Evolutionary conservation across 2,888 invertebrate species (phyloP).

Genomic region (Plagiodera versicolora): DNA sequence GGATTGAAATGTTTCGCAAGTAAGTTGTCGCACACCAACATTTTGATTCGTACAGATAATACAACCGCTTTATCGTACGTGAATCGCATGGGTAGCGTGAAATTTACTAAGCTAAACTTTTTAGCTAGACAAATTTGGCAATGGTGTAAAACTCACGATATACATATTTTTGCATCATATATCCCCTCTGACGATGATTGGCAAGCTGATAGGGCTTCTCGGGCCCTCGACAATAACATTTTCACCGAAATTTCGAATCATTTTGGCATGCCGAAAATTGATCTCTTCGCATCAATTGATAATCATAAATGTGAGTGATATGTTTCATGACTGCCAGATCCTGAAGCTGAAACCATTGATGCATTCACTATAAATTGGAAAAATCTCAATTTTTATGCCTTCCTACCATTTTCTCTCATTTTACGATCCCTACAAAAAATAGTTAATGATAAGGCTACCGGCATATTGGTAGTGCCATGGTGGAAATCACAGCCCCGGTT

Average conservation of each 20-base stretch:
- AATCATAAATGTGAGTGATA: constrained; percentile 18
- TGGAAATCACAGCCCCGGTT: constrained; percentile 41
- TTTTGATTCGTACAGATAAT: constrained; percentile 32
- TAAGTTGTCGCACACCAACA: constrained; percentile 19
- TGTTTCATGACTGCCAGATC: constrained; percentile 38
- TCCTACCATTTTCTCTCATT: constrained; percentile 40
- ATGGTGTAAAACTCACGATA: constrained; percentile 32
- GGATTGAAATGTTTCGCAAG: constrained; percentile 33
- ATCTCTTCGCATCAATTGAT: constrained; percentile 17
- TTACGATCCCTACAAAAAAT: constrained; percentile 38
- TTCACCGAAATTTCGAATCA: not conserved
- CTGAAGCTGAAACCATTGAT: constrained; percentile 31
- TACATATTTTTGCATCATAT: constrained; percentile 33
- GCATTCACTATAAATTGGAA: constrained; percentile 37
- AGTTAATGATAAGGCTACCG: constrained; percentile 34
- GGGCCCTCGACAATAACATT: constrained; percentile 14
- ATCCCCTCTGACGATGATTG: constrained; percentile 29
- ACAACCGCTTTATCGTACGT: constrained; percentile 32
- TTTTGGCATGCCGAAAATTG: constrained; percentile 16
- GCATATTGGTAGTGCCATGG: constrained; percentile 38
- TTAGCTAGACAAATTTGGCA: constrained; percentile 36
- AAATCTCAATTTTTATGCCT: constrained; percentile 35
- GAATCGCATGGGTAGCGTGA: constrained; percentile 34
- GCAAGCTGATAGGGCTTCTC: constrained; percentile 36
- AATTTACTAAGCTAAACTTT: constrained; percentile 28